A percentile compares a stretch with the other conserved stretches of the same genome.
These are phyloP conservation scores for Vanessa atalanta DNA, from an alignment of 1,140 invertebrate species.

Conservation along the genomic window DNA sequence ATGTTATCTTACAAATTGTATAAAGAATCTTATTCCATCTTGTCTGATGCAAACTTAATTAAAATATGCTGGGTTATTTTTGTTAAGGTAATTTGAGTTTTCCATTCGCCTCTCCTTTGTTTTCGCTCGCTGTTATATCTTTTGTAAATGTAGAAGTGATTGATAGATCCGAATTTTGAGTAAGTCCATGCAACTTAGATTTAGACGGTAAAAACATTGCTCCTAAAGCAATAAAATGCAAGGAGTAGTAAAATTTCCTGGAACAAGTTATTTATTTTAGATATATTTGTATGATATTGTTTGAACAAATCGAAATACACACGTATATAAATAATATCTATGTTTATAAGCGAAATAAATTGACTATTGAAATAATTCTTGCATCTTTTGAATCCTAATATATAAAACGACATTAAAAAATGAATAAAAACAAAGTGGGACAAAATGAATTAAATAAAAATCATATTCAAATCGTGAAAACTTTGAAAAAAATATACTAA, in stretches of 20 bases:
- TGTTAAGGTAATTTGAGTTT: slow-evolving; percentile 60
- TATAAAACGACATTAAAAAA: too few species aligned
- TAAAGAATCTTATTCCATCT: background rate
- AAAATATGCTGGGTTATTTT: background rate
- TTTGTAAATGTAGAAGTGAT: slow-evolving; percentile 44
- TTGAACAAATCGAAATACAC: too few species aligned
- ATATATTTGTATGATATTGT: too few species aligned
- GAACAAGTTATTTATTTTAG: slow-evolving; percentile 37
- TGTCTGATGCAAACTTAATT: background rate
- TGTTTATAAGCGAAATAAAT: too few species aligned
- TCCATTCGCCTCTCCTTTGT: slow-evolving; percentile 52
- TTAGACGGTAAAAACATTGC: slow-evolving; percentile 67
- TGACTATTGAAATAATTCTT: too few species aligned
- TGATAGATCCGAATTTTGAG: slow-evolving; percentile 41
- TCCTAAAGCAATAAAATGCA: slow-evolving; percentile 76
- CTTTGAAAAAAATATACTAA: slow-evolving; percentile 35
- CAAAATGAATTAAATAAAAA: too few species aligned
- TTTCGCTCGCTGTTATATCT: slow-evolving; percentile 35
- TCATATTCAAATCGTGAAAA: background rate
- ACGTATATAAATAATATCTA: too few species aligned
- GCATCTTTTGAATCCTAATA: too few species aligned
- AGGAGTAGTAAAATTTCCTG: slow-evolving; percentile 76
- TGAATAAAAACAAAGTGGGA: too few species aligned
- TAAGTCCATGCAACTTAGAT: slow-evolving; percentile 20
- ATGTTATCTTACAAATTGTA: background rate